phyloP scores from a whole-genome alignment of 2,797 vertebrate species.

The Buphagus erythrorhynchus region DNA sequence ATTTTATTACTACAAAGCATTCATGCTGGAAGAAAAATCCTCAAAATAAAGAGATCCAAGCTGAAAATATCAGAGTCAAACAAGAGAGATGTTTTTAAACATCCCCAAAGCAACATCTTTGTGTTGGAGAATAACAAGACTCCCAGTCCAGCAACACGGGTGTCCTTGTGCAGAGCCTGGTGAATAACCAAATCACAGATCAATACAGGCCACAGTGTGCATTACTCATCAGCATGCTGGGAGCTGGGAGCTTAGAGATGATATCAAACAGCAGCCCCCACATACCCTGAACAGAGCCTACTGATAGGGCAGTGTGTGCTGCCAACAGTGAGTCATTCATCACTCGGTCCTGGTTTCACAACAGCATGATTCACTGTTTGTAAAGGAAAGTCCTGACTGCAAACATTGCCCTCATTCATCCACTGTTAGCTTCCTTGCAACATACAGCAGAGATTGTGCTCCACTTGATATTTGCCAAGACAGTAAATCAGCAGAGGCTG shows the following conservation, averaged over 20 bases:
- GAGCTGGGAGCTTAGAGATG: constrained; percentile 26
- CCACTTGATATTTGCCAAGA: background rate
- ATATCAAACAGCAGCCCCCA: constrained; percentile 50
- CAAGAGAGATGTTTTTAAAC: constrained; percentile 8
- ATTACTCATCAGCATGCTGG: constrained; percentile 30
- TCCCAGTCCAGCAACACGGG: background rate
- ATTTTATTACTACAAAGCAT: background rate
- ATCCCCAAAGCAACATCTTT: background rate
- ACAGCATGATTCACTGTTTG: constrained; percentile 66
- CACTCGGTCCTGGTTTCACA: constrained; percentile 34
- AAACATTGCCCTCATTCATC: constrained; percentile 60
- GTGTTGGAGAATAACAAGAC: background rate
- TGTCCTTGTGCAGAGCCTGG: background rate
- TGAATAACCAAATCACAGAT: constrained; percentile 51
- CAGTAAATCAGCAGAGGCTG: background rate
- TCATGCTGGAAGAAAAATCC: background rate
- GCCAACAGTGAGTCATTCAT: constrained; percentile 74
- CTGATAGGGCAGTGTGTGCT: constrained; percentile 58
- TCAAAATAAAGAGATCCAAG: background rate
- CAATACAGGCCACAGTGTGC: constrained; percentile 19
- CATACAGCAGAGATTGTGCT: background rate
- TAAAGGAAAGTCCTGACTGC: constrained; percentile 46
- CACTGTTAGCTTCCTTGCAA: background rate
- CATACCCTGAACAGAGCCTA: constrained; percentile 34
- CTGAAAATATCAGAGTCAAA: background rate